Base-by-base conservation (phyloP, 2,888 invertebrate genomes). In the Acrobasis suavella region DNA sequence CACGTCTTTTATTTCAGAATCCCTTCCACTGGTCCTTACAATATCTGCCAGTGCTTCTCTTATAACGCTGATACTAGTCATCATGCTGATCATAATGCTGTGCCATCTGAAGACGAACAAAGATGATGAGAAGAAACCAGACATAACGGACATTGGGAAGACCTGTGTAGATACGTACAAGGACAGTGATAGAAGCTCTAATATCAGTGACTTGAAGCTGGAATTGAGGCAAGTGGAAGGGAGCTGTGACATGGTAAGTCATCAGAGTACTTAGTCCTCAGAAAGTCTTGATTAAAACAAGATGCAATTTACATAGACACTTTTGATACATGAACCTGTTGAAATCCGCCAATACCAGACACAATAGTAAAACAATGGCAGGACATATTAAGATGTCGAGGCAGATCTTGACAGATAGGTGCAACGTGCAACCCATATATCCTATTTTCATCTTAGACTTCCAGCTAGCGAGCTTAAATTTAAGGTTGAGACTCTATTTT, bases 131-230 rank as follows among this genome's bases (percentile, higher is more conserved):
- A 89, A 93, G 75, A 95, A 95, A 73, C 94, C 94, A 0, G 94
- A 94, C 50, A 82, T 92, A 9, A 89, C 89, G 0, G 83, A 87
- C 46, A 66, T 89, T 62, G 82, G 85, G 9, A 91, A 90, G 69
- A 80, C 75, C 0, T 84, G 84, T 49, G 80, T 79, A 0, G 86
- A 89, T 49, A 81, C 81, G 58, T 95, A 93, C 69, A 95, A 95
- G 71, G 96, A 96, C 79, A 96, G 96, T 60, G 98, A 98, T 83
- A 93, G 97, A 65, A 97, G 96, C 77, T 98, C 98, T 50, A 97
- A 97, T 81, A 97, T 97, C 73, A 98, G 98, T 71, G 98, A 98
- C 86, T 92, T 98, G 78, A 98, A 98, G 86, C 93, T 97, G 72
- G 98, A 98, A 83, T 93, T 98, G 67, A 93, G 97, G 61, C 97